phyloP scores from a whole-genome alignment of 2,888 invertebrate species.

The Orgyia antiqua region DNA sequence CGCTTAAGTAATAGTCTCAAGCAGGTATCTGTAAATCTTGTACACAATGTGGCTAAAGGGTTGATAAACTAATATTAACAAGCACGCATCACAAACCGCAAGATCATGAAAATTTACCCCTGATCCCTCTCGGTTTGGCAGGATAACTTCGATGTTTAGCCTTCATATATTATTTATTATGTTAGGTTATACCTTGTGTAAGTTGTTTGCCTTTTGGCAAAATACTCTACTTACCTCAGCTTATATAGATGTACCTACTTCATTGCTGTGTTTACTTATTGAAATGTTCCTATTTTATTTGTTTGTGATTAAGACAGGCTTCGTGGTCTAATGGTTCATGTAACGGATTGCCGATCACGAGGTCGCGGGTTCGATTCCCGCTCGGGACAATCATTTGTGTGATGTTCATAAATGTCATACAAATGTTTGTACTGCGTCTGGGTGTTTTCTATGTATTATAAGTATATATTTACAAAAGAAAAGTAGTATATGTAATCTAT shows the following conservation, averaged over 20 bases:
- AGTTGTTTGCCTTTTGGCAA: conserved; percentile 55
- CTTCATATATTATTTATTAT: conserved; percentile 72
- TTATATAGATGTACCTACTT: conserved; percentile 51
- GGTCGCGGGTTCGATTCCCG: no score
- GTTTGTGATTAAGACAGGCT: no score
- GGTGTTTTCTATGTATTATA: no score
- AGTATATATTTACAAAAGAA: no score
- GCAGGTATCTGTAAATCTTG: conserved; percentile 50
- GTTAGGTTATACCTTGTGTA: conserved; percentile 64
- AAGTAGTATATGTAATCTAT: no score
- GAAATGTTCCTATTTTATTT: conserved; percentile 12
- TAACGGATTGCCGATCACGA: no score
- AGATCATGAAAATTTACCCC: conserved; percentile 71
- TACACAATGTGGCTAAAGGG: conserved; percentile 55
- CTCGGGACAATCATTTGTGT: no score
- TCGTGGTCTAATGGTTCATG: no score
- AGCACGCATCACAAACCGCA: conserved; percentile 69
- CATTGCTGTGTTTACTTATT: conserved; percentile 38
- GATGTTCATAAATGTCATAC: no score
- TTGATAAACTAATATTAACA: conserved; percentile 73
- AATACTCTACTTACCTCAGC: conserved; percentile 42
- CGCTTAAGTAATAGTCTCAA: conserved; percentile 33
- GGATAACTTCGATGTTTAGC: conserved; percentile 68
- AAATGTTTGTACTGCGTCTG: no score
- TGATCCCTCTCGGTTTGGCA: conserved; percentile 59